These are phyloP conservation scores for Eremobia ochroleuca DNA, from an alignment of 2,888 invertebrate species.

Conservation along the genomic window DNA sequence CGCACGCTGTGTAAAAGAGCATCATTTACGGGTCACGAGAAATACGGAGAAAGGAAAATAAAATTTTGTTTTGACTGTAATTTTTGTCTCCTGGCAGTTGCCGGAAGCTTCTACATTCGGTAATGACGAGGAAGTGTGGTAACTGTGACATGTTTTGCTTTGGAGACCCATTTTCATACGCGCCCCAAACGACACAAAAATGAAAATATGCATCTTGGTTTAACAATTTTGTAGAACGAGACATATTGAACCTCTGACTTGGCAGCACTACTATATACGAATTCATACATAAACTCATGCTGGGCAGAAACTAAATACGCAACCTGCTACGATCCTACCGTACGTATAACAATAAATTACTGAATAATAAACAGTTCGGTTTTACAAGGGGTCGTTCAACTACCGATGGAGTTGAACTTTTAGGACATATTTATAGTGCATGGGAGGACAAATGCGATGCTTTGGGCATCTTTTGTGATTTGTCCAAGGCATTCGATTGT, in stretches of 20 bases:
- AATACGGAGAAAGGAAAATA: constrained; percentile 20
- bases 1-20: constrained; percentile 44
- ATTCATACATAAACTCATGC: background rate
- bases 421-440: too few species aligned
- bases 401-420: too few species aligned
- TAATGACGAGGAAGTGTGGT: constrained; percentile 4
- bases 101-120: constrained; percentile 3
- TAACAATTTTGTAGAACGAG: background rate
- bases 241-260: background rate
- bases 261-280: background rate
- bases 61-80: constrained; percentile 20
- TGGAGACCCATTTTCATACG: background rate
- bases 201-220: background rate
- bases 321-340: background rate
- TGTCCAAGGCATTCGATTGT: too few species aligned
- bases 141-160: background rate
- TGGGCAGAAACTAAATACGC: background rate
- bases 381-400: too few species aligned
- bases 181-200: background rate
- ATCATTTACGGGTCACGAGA: constrained; percentile 21
- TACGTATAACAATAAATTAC: too few species aligned
- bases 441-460: too few species aligned
- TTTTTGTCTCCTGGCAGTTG: constrained; percentile 24
- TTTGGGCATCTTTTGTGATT: too few species aligned
- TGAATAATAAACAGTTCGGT: too few species aligned